Percentiles rank a stretch among this genome's conserved stretches.
Conservation (phyloP, 2,888 invertebrate genomes). For the Gandaritis pyraliata region DNA sequence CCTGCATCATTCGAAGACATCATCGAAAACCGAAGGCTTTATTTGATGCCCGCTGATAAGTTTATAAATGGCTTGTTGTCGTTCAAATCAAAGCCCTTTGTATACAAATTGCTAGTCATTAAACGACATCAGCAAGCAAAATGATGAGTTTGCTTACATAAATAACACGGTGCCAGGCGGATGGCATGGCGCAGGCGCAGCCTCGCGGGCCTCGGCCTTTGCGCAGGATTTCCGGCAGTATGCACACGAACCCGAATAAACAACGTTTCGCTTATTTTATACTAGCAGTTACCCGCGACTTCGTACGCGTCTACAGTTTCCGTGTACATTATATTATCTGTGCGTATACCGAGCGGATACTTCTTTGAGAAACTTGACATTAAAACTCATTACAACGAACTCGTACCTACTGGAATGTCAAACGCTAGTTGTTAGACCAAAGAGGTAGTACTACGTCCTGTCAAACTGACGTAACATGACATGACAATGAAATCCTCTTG, state of each 20-base stretch:
- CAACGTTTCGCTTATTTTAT: conserved; percentile 51
- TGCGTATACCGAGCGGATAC: too few species aligned
- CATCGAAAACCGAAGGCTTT: conserved; percentile 16
- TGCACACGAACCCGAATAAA: conserved; percentile 64
- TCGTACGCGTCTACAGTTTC: too few species aligned
- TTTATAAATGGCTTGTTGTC: conserved; percentile 33
- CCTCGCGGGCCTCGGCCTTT: conserved; percentile 69
- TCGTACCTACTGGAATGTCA: too few species aligned
- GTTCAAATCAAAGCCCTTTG: conserved; percentile 35
- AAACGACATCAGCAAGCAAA: conserved; percentile 46
- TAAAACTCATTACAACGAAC: too few species aligned
- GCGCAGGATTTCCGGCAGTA: conserved; percentile 79
- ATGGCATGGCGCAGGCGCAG: conserved; percentile 52
- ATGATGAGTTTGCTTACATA: conserved; percentile 47
- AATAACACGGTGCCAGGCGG: conserved; percentile 50
- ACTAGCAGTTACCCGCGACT: too few species aligned
- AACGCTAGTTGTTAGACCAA: too few species aligned
- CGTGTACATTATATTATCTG: too few species aligned
- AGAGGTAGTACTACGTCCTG: too few species aligned
- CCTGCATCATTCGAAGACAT: conserved; percentile 8
- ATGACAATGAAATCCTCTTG: too few species aligned
- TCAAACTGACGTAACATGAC: too few species aligned
- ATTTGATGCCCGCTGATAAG: conserved; percentile 20
- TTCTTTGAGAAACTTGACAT: too few species aligned
- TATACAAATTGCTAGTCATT: conserved; percentile 43